Conservation (phyloP, 2,113 vertebrate genomes). For the Paraplagusia blochii region DNA sequence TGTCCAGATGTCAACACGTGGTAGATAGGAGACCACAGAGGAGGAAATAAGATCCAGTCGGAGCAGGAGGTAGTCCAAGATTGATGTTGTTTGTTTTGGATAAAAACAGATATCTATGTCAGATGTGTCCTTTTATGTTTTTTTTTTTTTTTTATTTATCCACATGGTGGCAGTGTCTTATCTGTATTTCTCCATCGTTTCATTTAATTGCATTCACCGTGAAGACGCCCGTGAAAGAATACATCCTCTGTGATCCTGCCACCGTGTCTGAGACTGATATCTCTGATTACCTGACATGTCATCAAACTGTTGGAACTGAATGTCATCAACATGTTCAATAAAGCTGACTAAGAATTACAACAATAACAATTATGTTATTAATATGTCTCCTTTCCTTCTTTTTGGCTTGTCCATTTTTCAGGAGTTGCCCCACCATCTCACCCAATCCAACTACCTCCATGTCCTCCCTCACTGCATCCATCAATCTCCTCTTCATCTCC, state of each 20-base stretch:
- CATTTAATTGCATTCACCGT: slow-evolving; percentile 9
- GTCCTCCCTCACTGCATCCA: too few species aligned
- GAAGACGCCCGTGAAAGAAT: slow-evolving; percentile 25
- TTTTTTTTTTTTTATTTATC: slow-evolving; percentile 9
- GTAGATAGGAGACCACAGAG: slow-evolving; percentile 6
- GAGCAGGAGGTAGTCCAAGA: too few species aligned
- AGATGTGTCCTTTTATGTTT: background rate
- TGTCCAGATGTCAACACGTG: slow-evolving; percentile 37
- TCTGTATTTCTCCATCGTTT: slow-evolving; percentile 11
- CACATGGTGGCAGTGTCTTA: background rate
- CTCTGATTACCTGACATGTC: slow-evolving; percentile 31
- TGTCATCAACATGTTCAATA: background rate
- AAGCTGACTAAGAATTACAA: too few species aligned
- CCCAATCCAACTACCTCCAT: too few species aligned
- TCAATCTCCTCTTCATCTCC: too few species aligned
- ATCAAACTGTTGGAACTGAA: too few species aligned
- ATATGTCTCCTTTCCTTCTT: background rate
- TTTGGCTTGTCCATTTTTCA: background rate
- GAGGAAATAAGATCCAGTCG: too few species aligned
- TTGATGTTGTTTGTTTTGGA: too few species aligned
- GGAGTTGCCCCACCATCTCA: background rate
- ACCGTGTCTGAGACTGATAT: background rate
- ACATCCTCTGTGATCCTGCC: slow-evolving; percentile 12
- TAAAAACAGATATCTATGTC: background rate
- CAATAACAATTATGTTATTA: slow-evolving; percentile 9